A percentile compares a stretch with the other conserved stretches of the same genome.
Conservation (phyloP, 2,888 invertebrate genomes). For the Pyrrhia umbra region DNA sequence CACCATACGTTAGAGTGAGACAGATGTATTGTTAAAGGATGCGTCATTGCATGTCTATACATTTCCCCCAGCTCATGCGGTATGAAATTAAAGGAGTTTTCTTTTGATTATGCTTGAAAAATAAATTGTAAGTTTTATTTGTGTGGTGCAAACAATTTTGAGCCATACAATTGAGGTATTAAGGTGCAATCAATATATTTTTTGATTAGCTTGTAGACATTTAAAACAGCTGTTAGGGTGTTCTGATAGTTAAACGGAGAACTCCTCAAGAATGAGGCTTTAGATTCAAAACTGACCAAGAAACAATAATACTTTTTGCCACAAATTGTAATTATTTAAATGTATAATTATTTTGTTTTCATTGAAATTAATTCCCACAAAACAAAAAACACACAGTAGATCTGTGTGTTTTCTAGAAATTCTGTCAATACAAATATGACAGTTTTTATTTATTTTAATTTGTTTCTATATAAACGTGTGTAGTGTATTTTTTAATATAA, state of each 20-base stretch:
- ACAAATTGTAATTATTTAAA: too few species aligned
- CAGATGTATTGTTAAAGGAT: constrained; percentile 63
- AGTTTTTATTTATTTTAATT: too few species aligned
- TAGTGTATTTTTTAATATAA: too few species aligned
- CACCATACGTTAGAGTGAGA: constrained; percentile 59
- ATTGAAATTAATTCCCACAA: too few species aligned
- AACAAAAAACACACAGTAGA: too few species aligned
- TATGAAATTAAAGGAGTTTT: constrained; percentile 51
- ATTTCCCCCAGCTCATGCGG: constrained; percentile 47
- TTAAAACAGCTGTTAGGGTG: background rate
- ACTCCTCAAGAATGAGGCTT: background rate
- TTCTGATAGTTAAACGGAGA: background rate
- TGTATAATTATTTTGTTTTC: too few species aligned
- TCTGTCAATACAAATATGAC: too few species aligned
- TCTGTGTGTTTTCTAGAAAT: too few species aligned
- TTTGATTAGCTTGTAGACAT: background rate
- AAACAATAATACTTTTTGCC: background rate
- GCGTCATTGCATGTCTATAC: constrained; percentile 65
- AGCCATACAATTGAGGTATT: background rate
- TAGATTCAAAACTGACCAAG: background rate
- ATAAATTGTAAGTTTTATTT: constrained; percentile 25
- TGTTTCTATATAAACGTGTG: too few species aligned
- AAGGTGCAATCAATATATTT: background rate
- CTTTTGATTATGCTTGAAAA: constrained; percentile 42
- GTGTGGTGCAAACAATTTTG: background rate